These are phyloP conservation scores for Aldabrachelys gigantea DNA, from an alignment of 2,113 vertebrate genomes.

Conservation along the genomic window DNA sequence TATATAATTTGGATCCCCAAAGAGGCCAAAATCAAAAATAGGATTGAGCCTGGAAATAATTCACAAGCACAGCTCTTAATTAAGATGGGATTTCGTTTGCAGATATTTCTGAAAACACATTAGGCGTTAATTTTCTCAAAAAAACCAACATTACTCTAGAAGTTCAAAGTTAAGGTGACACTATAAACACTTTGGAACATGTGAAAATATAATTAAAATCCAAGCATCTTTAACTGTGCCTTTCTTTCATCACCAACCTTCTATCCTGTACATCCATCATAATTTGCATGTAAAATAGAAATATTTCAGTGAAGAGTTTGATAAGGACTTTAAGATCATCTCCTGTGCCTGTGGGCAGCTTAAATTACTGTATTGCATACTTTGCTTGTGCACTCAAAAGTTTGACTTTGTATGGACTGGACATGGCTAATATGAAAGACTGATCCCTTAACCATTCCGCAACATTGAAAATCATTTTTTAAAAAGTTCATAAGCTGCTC, in stretches of 20 bases:
- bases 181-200: neutral
- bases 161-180: neutral
- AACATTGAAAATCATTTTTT: neutral
- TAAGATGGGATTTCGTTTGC: neutral
- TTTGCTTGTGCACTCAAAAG: neutral
- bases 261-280: neutral
- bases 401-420: neutral
- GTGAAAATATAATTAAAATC: neutral
- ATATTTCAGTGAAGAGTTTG: neutral
- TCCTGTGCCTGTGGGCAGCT: neutral
- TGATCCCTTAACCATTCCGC: neutral
- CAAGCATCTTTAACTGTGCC: neutral
- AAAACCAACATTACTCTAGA: neutral
- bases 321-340: neutral
- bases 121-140: neutral
- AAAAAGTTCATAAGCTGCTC: neutral
- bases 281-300: neutral
- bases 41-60: neutral
- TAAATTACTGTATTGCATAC: neutral
- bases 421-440: neutral
- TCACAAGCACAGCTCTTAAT: neutral
- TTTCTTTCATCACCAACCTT: neutral
- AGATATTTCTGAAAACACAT: neutral
- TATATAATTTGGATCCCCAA: neutral
- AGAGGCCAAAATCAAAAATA: neutral